Conservation (phyloP, 1,140 invertebrate genomes). For the Linepithema humile region DNA sequence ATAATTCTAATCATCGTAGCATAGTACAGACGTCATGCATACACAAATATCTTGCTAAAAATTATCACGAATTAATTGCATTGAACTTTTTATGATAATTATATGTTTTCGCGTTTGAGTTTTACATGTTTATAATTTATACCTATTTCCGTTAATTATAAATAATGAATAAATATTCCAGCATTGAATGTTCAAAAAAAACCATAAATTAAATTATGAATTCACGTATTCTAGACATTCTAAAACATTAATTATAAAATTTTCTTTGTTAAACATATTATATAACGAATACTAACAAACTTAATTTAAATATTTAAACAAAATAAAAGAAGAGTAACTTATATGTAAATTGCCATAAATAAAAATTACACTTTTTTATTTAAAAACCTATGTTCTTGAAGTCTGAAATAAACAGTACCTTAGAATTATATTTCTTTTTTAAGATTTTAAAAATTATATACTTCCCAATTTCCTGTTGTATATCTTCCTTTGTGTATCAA, state of each 20-base stretch:
- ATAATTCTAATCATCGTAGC: background rate
- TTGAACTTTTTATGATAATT: slow-evolving; percentile 5
- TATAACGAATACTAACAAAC: background rate
- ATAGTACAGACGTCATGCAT: background rate
- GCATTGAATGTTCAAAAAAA: background rate
- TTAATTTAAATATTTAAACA: slow-evolving; percentile 16
- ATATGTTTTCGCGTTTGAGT: background rate
- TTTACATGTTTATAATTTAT: background rate
- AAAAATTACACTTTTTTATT: background rate
- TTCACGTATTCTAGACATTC: background rate
- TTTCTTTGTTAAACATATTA: background rate
- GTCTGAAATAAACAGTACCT: too few species aligned
- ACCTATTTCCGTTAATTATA: background rate
- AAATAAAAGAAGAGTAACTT: slow-evolving; percentile 17
- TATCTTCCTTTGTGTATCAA: background rate
- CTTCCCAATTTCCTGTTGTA: background rate
- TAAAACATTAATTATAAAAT: slow-evolving; percentile 2
- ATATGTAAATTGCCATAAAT: background rate
- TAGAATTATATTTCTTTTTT: background rate
- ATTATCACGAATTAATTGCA: background rate
- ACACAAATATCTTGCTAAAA: slow-evolving; percentile 4
- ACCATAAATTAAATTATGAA: background rate
- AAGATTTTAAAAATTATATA: background rate
- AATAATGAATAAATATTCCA: background rate
- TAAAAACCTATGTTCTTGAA: background rate